phyloP scores from a whole-genome alignment of 2,888 invertebrate genomes.

The Scaptomyza cyrtandrae region DNA sequence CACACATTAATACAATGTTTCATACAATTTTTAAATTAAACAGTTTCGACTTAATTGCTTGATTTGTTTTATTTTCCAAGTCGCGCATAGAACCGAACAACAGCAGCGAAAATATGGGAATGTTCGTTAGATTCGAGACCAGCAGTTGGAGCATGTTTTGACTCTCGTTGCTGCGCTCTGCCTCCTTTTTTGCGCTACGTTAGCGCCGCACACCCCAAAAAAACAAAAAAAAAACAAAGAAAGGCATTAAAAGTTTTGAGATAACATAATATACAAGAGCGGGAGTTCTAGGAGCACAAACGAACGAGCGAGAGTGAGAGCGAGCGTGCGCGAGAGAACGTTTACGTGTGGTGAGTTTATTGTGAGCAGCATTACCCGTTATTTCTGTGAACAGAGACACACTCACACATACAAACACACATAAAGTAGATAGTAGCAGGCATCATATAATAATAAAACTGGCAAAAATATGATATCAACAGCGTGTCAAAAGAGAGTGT shows the following conservation, averaged over 20 bases:
- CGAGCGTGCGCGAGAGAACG: constrained; percentile 29
- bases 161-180: constrained; percentile 33
- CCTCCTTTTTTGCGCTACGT: constrained; percentile 61
- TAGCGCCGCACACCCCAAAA: constrained; percentile 69
- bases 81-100: constrained; percentile 38
- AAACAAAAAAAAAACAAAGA: constrained; percentile 44
- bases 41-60: not conserved
- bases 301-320: constrained; percentile 25
- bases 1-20: not conserved
- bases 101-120: constrained; percentile 68
- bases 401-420: constrained; percentile 10
- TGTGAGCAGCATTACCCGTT: constrained; percentile 58
- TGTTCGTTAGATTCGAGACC: constrained; percentile 25
- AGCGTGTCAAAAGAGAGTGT: constrained; percentile 64
- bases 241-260: constrained; percentile 69
- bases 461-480: constrained; percentile 80
- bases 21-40: not conserved
- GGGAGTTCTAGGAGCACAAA: constrained; percentile 30
- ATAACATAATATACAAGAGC: constrained; percentile 68
- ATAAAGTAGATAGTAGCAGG: constrained; percentile 49
- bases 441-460: constrained; percentile 73
- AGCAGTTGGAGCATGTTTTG: constrained; percentile 56
- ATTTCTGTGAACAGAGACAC: constrained; percentile 43
- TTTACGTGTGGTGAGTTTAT: constrained; percentile 51
- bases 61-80: constrained; percentile 4